Base-by-base conservation (phyloP, 2,797 vertebrate species). In the Discoglossus pictus region DNA sequence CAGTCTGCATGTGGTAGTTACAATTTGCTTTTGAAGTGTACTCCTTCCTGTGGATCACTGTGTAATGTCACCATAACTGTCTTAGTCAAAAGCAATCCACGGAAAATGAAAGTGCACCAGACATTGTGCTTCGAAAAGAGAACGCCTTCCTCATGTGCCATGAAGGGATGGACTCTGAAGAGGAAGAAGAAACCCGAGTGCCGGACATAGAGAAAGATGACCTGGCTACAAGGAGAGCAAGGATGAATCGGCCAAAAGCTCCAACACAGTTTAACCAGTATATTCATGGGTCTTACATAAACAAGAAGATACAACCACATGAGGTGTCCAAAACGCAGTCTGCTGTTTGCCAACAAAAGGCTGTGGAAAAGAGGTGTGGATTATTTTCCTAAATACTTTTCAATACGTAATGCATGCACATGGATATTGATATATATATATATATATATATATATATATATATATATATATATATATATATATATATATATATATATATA, bases 171-270 rank as follows among this genome's bases (percentile, higher is more conserved):
- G 93, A 95, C 65, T 92, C 91, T 11, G 87, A 88, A 27, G 88
- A 87, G 3, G 87, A 89, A 61, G 73, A 42, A 38, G 76, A 43
- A 1, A 75, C 55, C 47, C 91, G 83, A 73, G 60, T 96, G 61
- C 97, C 96, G 0, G 95, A 99, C 69, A 87, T 98, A 42, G 91
- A 83, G 62, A 93, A 83, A 79, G 97, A 99, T 35, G 96, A 99
- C 74, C 89, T 99, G 73, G 97, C 97, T 0, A 74, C 85, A 0
- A 76, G 88, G 38, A 88, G 84, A 79, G 74, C 73, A 52, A 87
- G 78, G 47, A 84, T 86, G 80, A 89, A 90, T 76, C 86, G 87
- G 58, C 66, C 75, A 46, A 89, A 80, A 76, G 68, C 74, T 0
- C 0, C 1, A 8, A 74, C 86, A 73, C 83, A 84, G 0, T 66